phyloP scores from a whole-genome alignment of 2,888 invertebrate genomes.

The Myathropa florea region DNA sequence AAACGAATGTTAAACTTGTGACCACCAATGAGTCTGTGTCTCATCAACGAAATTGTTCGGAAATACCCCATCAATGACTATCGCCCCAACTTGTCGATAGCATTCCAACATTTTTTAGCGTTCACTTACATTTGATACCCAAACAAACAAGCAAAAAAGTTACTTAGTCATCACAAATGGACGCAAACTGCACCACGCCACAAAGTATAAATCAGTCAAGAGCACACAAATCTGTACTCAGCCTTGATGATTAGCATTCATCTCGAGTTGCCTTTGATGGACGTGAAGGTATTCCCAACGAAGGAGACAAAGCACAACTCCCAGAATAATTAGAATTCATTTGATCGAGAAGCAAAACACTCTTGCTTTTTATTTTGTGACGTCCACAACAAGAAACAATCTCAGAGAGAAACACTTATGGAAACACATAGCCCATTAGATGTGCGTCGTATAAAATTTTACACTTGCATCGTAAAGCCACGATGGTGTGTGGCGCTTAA shows the following conservation, averaged over 20 bases:
- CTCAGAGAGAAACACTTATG: no score
- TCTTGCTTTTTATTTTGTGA: not conserved
- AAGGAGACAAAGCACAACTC: conserved; percentile 7
- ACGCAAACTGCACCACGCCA: not conserved
- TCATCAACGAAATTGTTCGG: no score
- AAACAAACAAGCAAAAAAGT: no score
- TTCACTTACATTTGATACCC: no score
- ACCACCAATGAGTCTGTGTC: no score
- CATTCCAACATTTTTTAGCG: no score
- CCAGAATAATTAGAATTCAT: conserved; percentile 10
- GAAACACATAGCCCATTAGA: not conserved
- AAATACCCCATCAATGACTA: no score
- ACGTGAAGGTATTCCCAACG: conserved; percentile 26
- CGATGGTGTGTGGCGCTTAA: not conserved
- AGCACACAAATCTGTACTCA: not conserved
- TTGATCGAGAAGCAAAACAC: not conserved
- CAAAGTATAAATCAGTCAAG: not conserved
- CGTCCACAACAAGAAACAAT: not conserved
- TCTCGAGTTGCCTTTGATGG: not conserved
- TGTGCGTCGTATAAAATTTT: not conserved
- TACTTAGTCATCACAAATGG: not conserved
- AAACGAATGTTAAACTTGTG: no score
- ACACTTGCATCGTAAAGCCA: not conserved
- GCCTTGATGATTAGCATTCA: conserved; percentile 26
- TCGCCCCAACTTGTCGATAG: no score